Percentiles rank a stretch among this genome's conserved stretches.
Evolutionary conservation across 2,797 vertebrate genomes (phyloP).

Genomic region (Acridotheres tristis): DNA sequence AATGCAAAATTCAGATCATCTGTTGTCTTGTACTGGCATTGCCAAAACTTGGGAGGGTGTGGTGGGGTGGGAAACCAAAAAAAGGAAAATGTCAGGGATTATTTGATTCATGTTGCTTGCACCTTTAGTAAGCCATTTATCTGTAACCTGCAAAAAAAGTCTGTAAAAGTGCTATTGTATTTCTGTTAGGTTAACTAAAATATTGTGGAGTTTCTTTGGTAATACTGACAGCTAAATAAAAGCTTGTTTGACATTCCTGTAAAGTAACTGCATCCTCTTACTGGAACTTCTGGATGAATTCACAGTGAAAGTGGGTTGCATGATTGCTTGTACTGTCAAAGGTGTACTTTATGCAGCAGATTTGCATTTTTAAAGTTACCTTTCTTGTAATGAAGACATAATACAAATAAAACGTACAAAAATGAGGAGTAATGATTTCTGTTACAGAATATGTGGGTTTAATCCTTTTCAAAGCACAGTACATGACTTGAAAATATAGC

Average conservation of each 20-base stretch:
- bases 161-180: neutral
- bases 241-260: conserved; percentile 52
- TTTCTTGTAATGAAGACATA: conserved; percentile 70
- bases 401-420: conserved; percentile 74
- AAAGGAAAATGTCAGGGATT: neutral
- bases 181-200: conserved; percentile 21
- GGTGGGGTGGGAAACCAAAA: neutral
- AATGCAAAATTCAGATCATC: neutral
- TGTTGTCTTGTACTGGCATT: neutral
- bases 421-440: conserved; percentile 51
- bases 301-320: conserved; percentile 64
- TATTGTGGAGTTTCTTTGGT: conserved; percentile 46
- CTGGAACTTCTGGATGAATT: conserved; percentile 19
- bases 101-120: neutral
- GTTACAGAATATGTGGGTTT: conserved; percentile 65
- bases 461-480: conserved; percentile 67
- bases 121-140: neutral
- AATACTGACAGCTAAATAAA: conserved; percentile 32
- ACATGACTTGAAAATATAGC: conserved; percentile 37
- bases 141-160: neutral
- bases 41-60: neutral
- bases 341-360: conserved; percentile 64
- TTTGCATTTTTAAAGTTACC: conserved; percentile 76
- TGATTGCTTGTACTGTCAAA: conserved; percentile 66
- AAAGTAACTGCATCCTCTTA: conserved; percentile 37